Percentiles rank a stretch among this genome's conserved stretches.
Evolutionary conservation across 2,888 invertebrate species (phyloP).

Genomic region (Pachycephus smyrnensis): DNA sequence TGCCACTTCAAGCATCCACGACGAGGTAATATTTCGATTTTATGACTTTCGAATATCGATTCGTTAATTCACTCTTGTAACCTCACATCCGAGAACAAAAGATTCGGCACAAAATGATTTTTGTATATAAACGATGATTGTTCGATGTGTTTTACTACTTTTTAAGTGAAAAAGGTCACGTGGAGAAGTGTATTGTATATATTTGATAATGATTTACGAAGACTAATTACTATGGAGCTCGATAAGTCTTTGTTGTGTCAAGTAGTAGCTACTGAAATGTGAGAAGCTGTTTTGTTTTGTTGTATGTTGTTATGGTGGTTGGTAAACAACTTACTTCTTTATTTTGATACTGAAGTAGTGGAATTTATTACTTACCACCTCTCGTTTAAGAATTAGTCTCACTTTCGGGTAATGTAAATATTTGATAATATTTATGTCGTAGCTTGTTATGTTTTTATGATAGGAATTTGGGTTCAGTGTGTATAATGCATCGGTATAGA

Average conservation of each 20-base stretch:
- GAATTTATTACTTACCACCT: not conserved
- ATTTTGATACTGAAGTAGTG: not conserved
- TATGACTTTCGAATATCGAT: not conserved
- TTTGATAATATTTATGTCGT: not conserved
- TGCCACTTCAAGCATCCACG: conserved; percentile 92
- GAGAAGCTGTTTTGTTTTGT: not conserved
- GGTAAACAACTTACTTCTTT: not conserved
- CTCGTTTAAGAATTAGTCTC: not conserved
- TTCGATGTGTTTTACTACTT: not conserved
- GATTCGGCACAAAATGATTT: not conserved
- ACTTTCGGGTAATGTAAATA: not conserved
- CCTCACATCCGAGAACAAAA: not conserved
- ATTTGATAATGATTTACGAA: not conserved
- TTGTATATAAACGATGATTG: not conserved
- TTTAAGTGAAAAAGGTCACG: not conserved
- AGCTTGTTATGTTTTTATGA: not conserved
- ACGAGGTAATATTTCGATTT: conserved; percentile 70
- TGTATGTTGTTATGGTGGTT: not conserved
- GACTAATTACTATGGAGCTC: not conserved
- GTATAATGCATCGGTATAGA: not conserved
- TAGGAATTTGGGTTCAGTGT: not conserved
- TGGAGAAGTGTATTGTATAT: not conserved
- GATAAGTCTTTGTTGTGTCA: not conserved
- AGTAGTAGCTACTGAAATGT: not conserved
- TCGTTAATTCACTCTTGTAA: not conserved